Base-by-base conservation (phyloP, 2,797 vertebrate genomes). In the Siniperca scherzeri region DNA sequence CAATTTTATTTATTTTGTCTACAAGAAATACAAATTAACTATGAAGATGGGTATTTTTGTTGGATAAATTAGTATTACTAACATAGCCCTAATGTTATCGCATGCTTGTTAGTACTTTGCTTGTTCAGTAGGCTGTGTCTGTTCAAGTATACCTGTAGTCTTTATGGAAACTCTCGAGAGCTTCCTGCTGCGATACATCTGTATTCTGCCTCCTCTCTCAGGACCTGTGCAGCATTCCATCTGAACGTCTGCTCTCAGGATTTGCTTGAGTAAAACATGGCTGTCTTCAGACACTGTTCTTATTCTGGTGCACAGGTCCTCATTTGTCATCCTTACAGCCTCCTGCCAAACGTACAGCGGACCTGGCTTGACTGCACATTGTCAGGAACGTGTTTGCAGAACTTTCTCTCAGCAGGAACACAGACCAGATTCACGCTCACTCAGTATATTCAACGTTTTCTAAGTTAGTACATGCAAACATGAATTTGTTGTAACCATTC, bases 251-350 rank as follows among this genome's bases (percentile, higher is more conserved):
- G 79, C 74, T 65, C 74, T 78, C 76, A 79, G 75, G 65, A 81
- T 89, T 88, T 78, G 77, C 68, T 81, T 75, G 79, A 79, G 80
- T 86, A 74, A 86, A 89, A 84, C 82, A 77, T 27, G 80, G 66
- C 87, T 75, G 85, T 88, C 82, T 83, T 71, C 78, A 88, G 88
- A 91, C 80, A 56, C 81, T 69, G 72, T 84, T 93, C 87, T 89
- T 82, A 87, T 91, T 89, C 87, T 76, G 88, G 73, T 81, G 81
- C 84, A 52, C 83, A 59, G 64, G 67, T 87, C 87, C 92, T 92
- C 91, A 78, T 94, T 92, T 92, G 85, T 94, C 90, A 92, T 92
- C 91, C 88, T 92, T 84, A 90, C 81, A 83, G 87, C 82, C 82
- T 86, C 69, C 90, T 93, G 92, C 88, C 92, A 94, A 82, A 87